Base-by-base conservation (phyloP, 2,797 vertebrate species). In the Anguilla marmorata region DNA sequence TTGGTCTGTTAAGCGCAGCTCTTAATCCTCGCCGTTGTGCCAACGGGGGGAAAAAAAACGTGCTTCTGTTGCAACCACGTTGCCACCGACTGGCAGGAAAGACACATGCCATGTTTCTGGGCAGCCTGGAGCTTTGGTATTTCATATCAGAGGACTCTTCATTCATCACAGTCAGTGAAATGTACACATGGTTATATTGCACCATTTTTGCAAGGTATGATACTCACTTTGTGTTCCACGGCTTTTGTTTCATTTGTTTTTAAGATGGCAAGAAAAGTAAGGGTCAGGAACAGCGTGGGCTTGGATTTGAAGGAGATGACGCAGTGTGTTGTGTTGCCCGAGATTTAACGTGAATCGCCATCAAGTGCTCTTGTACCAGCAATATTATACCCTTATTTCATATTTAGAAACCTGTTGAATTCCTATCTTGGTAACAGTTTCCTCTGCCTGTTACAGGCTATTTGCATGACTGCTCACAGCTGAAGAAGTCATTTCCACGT, bases 1-100 rank as follows among this genome's bases (percentile, higher is more conserved):
- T 88, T 89, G 85, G 86, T 85, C 27, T 85, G n/a, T 76, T 14
- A 74, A 85, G 37, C 24, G 58, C 37, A 58, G 74, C 83, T 85
- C 19, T 88, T 48, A 50, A 80, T 79, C 56, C 74, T 50, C 58
- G 6, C 86, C 30, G 86, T 58, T 7, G 21, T 14, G 37, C 37
- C 79, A 63, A 33, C 37, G 21, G 8, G 63, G 50, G 24, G 0
- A 33, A 41, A 41, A 37, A 41, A 41, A 41, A 56, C 54, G 54
- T n/a, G 76, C 50, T 76, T 76, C 12, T 41, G 72, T 37, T 76
- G 72, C 12, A 33, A 41, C 7, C 33, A 5, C 19, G 30, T 19
- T 37, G 72, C 72, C 2, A 12, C 9, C 14, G 66, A 8, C n/a
- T 41, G 72, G 72, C 11, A 16, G 41, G 33, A 41, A 37, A 76